phyloP scores from a whole-genome alignment of 2,797 vertebrate species.

The Microhierax caerulescens region DNA sequence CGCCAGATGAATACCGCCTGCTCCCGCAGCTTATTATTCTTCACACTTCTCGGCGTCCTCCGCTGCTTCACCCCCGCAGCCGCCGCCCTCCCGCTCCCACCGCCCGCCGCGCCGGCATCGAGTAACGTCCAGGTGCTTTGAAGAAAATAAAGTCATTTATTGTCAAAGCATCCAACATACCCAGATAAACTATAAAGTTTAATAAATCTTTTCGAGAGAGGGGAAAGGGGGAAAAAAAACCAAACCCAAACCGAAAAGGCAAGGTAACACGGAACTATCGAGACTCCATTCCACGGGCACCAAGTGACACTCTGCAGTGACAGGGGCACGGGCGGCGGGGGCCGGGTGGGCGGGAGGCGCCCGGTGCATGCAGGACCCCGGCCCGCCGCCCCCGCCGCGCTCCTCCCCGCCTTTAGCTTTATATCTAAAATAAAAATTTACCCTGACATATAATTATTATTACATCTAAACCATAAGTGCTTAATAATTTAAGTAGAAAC shows the following conservation, averaged over 20 bases:
- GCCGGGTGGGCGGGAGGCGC: background rate
- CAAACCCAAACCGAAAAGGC: constrained; percentile 57
- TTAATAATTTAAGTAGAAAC: constrained; percentile 93
- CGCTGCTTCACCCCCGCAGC: accelerated
- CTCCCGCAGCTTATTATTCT: background rate
- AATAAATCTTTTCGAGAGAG: constrained; percentile 87
- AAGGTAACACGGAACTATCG: constrained; percentile 90
- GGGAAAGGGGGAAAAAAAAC: constrained; percentile 59
- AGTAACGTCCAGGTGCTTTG: constrained; percentile 73
- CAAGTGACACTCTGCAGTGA: constrained; percentile 93
- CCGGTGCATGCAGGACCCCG: constrained; percentile 89
- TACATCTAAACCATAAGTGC: constrained; percentile 90
- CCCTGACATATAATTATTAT: constrained; percentile 89
- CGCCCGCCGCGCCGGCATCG: background rate
- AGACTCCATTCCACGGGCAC: constrained; percentile 89
- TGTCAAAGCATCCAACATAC: constrained; percentile 99
- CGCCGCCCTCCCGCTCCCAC: accelerated
- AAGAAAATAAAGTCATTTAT: constrained; percentile 99
- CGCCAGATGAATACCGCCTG: background rate
- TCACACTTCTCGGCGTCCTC: accelerated
- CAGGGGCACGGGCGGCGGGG: constrained; percentile 84
- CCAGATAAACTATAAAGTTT: constrained; percentile 97
- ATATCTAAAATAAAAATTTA: constrained; percentile 97
- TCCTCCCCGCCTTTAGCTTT: constrained; percentile 74
- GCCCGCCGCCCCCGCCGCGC: constrained; percentile 66